A percentile compares a stretch with the other conserved stretches of the same genome.
These are phyloP conservation scores for Malacoctenus gilli DNA, from an alignment of 2,797 vertebrate genomes.

Conservation along the genomic window DNA sequence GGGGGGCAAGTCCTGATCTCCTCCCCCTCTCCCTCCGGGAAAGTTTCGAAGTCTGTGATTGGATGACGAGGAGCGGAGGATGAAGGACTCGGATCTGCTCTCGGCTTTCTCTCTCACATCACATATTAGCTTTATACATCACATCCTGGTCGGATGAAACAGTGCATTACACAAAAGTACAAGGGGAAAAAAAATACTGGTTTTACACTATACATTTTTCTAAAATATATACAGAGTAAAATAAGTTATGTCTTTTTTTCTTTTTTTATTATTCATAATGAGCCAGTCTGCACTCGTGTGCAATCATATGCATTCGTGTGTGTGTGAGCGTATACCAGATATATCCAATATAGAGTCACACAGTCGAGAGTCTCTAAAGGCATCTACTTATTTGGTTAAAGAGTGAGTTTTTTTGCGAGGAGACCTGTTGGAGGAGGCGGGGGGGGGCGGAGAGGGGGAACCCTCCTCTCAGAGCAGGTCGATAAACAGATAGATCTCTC, in stretches of 20 bases:
- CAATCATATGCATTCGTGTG: constrained; percentile 76
- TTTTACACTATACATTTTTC: constrained; percentile 97
- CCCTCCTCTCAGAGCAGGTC: constrained; percentile 76
- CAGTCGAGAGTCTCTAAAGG: constrained; percentile 94
- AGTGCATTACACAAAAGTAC: constrained; percentile 98
- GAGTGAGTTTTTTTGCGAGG: constrained; percentile 88
- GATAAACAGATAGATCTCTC: constrained; percentile 96
- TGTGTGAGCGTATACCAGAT: constrained; percentile 70
- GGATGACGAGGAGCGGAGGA: constrained; percentile 67
- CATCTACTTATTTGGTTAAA: constrained; percentile 98
- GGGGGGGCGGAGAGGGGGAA: too few species aligned
- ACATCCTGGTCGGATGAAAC: constrained; percentile 88
- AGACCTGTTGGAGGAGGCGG: constrained; percentile 91
- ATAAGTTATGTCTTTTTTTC: constrained; percentile 99
- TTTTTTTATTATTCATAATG: too few species aligned
- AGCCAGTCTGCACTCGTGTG: constrained; percentile 88
- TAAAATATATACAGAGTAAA: constrained; percentile 99
- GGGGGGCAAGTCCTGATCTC: too few species aligned
- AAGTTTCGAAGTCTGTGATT: constrained; percentile 55
- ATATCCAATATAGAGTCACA: constrained; percentile 78
- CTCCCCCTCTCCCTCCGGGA: too few species aligned
- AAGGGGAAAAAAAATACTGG: constrained; percentile 92
- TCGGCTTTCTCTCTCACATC: constrained; percentile 64
- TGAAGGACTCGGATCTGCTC: constrained; percentile 66
- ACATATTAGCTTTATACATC: constrained; percentile 85